phyloP scores from a whole-genome alignment of 1,140 invertebrate species.

The Drosophila kepulauana region DNA sequence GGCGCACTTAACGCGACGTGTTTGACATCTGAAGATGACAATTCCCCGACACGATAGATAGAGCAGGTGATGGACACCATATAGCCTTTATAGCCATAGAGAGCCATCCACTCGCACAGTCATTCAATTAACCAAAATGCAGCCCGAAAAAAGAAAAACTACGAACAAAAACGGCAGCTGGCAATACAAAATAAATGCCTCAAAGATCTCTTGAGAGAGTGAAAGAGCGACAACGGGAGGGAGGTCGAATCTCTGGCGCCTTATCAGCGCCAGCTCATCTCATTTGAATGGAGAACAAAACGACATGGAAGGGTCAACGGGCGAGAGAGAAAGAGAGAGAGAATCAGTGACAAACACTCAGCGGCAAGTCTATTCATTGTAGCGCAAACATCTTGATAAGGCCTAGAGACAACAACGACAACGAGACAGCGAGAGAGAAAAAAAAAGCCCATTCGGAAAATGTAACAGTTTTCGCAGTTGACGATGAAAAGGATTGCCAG shows the following conservation, averaged over 20 bases:
- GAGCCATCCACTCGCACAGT: not conserved
- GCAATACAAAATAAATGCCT: conserved; percentile 3
- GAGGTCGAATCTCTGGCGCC: conserved; percentile 10
- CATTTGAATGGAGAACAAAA: conserved; percentile 58
- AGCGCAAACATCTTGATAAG: conserved; percentile 70
- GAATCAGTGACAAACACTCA: conserved; percentile 26
- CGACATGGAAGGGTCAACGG: not conserved
- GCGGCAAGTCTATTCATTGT: conserved; percentile 39
- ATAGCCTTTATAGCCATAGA: not conserved
- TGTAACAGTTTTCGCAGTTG: conserved; percentile 48
- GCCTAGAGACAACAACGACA: not conserved
- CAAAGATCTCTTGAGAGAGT: not conserved
- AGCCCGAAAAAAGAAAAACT: not conserved
- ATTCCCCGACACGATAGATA: conserved; percentile 37
- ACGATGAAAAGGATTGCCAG: conserved; percentile 66
- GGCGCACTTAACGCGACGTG: conserved; percentile 75
- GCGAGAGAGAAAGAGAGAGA: conserved; percentile 1
- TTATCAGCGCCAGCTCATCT: conserved; percentile 48
- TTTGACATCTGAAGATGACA: conserved; percentile 81
- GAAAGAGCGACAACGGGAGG: not conserved
- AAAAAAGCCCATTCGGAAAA: conserved; percentile 23
- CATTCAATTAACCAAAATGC: conserved; percentile 76
- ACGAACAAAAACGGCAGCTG: conserved; percentile 29
- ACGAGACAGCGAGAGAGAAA: conserved; percentile 1
- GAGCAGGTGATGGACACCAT: conserved; percentile 36